phyloP scores from a whole-genome alignment of 1,140 invertebrate species.

The Ostrea denselamellosa region DNA sequence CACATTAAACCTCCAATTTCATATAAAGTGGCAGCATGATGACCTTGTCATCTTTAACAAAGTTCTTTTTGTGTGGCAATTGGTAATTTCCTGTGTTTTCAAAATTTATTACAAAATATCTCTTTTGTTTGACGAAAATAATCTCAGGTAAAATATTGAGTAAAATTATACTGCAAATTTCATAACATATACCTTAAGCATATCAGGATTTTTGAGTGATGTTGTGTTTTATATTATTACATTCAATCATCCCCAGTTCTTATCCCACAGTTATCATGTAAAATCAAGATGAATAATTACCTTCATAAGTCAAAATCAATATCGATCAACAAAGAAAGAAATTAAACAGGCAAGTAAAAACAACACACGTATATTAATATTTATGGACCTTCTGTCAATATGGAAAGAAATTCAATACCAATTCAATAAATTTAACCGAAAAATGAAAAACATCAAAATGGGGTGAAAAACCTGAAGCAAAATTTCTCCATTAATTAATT shows the following conservation, averaged over 20 bases:
- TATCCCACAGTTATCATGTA: too few relatives aligned
- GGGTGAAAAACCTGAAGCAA: too few relatives aligned
- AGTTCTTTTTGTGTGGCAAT: slow-evolving; percentile 3
- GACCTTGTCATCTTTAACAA: slow-evolving; percentile 28
- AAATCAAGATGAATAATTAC: too few relatives aligned
- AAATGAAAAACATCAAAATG: too few relatives aligned
- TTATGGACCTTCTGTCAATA: too few relatives aligned
- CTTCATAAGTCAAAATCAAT: too few relatives aligned
- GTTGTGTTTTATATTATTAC: background rate
- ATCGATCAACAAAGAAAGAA: too few relatives aligned
- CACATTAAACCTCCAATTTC: slow-evolving; percentile 29
- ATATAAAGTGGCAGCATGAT: slow-evolving; percentile 2
- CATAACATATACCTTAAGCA: background rate
- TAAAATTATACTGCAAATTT: background rate
- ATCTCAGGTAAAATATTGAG: background rate
- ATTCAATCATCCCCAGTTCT: background rate
- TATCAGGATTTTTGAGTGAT: background rate
- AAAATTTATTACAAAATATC: slow-evolving; percentile 7
- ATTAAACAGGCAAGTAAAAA: too few relatives aligned
- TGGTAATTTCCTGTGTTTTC: slow-evolving; percentile 26
- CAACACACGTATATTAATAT: too few relatives aligned
- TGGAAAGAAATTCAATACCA: too few relatives aligned
- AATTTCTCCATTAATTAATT: too few relatives aligned
- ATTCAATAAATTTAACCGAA: too few relatives aligned
- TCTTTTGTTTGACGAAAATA: slow-evolving; percentile 14